Evolutionary conservation across 2,797 vertebrate species (phyloP).

Genomic region (Myotis daubentonii): DNA sequence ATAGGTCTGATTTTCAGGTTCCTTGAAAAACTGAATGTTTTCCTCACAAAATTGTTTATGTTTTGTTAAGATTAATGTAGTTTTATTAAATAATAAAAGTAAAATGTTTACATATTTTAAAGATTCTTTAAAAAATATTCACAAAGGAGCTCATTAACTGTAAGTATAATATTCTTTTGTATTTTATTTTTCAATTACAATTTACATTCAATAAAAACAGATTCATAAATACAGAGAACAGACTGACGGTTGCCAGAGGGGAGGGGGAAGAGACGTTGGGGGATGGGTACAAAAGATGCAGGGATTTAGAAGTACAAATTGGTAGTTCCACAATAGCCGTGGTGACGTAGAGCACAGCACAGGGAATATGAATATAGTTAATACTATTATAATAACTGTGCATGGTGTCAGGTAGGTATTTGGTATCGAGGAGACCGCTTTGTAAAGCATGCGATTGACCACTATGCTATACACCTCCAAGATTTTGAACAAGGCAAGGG

Average conservation of each 20-base stretch:
- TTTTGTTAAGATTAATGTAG: background rate
- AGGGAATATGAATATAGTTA: background rate
- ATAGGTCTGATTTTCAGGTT: slow-evolving; percentile 54
- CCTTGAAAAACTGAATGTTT: background rate
- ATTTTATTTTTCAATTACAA: background rate
- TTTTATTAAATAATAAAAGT: background rate
- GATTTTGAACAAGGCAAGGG: background rate
- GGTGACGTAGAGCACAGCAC: too few relatives aligned
- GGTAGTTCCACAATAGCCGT: background rate
- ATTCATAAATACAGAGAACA: background rate
- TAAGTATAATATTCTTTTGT: background rate
- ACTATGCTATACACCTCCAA: background rate
- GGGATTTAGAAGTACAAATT: background rate
- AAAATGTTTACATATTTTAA: slow-evolving; percentile 9
- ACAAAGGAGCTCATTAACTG: background rate
- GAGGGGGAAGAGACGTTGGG: background rate
- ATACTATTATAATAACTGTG: background rate
- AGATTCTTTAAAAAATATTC: background rate
- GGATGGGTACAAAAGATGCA: background rate
- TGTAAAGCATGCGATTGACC: background rate
- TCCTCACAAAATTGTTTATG: background rate
- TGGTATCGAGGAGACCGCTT: background rate
- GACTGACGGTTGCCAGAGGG: background rate
- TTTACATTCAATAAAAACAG: background rate
- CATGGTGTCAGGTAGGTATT: background rate